A percentile compares a stretch with the other conserved stretches of the same genome.
Evolutionary conservation across 2,797 vertebrate species (phyloP).

Genomic region (Cynodonichthys magdalenae): DNA sequence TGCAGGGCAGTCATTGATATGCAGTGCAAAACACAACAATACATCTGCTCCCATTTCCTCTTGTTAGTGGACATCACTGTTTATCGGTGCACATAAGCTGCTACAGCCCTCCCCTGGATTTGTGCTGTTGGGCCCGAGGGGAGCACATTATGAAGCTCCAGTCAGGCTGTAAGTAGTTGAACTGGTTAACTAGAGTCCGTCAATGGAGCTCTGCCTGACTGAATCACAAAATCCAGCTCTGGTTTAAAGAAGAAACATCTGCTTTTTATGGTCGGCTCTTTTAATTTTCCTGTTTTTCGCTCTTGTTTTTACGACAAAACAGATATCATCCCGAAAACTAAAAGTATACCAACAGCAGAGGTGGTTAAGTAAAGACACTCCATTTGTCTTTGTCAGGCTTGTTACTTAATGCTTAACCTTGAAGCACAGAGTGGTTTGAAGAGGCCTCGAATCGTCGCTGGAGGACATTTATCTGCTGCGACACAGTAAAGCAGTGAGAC

Average conservation of each 20-base stretch:
- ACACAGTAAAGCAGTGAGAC: slow-evolving; percentile 10
- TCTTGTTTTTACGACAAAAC: neutral
- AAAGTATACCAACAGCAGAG: neutral
- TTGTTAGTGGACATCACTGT: slow-evolving; percentile 18
- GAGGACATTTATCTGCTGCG: slow-evolving; percentile 1
- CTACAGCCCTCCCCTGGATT: slow-evolving; percentile 16
- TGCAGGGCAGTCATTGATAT: slow-evolving; percentile 45
- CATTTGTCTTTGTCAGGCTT: slow-evolving; percentile 4
- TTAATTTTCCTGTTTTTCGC: neutral
- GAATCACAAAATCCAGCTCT: neutral
- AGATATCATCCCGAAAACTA: neutral
- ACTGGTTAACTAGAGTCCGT: slow-evolving; percentile 41
- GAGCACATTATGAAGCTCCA: slow-evolving; percentile 24
- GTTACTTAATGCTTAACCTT: slow-evolving; percentile 13
- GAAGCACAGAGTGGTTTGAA: slow-evolving; percentile 10
- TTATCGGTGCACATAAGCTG: slow-evolving; percentile 14
- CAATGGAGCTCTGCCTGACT: slow-evolving; percentile 6
- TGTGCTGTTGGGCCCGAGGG: slow-evolving; percentile 10
- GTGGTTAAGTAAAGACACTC: slow-evolving; percentile 5
- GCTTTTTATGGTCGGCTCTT: slow-evolving; percentile 1
- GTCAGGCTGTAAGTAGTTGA: slow-evolving; percentile 20
- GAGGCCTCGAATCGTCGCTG: neutral
- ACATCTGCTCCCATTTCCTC: slow-evolving; percentile 24
- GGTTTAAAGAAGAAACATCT: slow-evolving; percentile 8
- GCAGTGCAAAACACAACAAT: slow-evolving; percentile 18